phyloP scores from a whole-genome alignment of 2,113 vertebrate species.

The Accipiter virgatus region DNA sequence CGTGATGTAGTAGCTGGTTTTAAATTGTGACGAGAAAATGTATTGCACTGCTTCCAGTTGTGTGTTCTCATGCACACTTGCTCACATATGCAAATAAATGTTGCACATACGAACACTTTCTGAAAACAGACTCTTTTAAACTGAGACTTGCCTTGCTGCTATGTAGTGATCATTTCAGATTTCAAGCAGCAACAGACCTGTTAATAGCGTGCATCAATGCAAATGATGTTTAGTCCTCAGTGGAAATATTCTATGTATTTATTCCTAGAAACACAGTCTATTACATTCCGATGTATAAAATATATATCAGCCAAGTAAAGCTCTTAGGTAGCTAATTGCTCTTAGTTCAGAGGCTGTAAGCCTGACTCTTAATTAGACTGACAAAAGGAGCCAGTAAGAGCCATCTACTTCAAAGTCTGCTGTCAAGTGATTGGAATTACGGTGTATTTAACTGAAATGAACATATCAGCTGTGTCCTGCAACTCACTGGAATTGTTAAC shows the following conservation, averaged over 20 bases:
- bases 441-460: background rate
- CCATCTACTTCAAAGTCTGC: background rate
- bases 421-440: background rate
- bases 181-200: background rate
- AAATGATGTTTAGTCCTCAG: background rate
- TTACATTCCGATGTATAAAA: background rate
- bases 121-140: background rate
- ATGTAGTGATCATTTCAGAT: accelerated
- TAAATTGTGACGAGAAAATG: background rate
- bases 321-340: background rate
- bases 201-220: background rate
- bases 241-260: background rate
- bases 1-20: background rate
- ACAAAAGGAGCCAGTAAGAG: background rate
- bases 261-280: background rate
- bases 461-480: background rate
- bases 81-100: slow-evolving; percentile 16
- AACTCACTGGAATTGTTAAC: slow-evolving; percentile 24
- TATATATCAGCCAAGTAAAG: background rate
- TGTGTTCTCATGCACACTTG: background rate
- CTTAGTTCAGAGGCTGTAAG: background rate
- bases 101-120: background rate
- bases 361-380: background rate
- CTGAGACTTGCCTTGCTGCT: slow-evolving; percentile 30
- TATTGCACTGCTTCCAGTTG: background rate